Conservation (phyloP, 2,113 vertebrate species). For the Steatornis caripensis region DNA sequence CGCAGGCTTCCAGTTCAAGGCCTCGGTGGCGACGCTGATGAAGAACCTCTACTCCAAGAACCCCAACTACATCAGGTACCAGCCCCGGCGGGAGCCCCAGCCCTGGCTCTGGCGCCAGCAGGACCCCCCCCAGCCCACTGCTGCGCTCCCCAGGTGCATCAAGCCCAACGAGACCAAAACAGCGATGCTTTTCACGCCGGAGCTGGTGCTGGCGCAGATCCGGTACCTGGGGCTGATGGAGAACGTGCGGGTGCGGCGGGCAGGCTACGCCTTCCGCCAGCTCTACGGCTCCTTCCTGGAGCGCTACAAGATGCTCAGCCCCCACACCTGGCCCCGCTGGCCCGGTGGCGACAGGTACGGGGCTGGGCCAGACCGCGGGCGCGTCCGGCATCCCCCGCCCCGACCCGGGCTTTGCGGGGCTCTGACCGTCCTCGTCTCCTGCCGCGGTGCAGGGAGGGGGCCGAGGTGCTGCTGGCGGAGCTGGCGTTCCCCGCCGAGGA, state of each 20-base stretch:
- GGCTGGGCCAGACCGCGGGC: fast-evolving
- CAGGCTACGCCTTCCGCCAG: constrained; percentile 78
- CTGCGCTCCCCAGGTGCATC: constrained; percentile 68
- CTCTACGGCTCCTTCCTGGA: constrained; percentile 71
- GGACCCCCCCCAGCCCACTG: background rate
- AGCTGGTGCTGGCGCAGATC: constrained; percentile 65
- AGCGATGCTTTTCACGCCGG: constrained; percentile 49
- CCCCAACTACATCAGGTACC: constrained; percentile 82
- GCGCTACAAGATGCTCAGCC: constrained; percentile 75
- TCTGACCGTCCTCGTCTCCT: fast-evolving
- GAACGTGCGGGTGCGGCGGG: constrained; percentile 77
- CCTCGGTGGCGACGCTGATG: constrained; percentile 74
- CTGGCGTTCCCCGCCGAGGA: constrained; percentile 51
- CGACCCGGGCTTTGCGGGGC: fast-evolving
- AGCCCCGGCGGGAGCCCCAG: fast-evolving
- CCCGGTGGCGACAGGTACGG: constrained; percentile 49
- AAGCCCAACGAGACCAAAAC: constrained; percentile 77
- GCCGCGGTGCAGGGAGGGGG: constrained; percentile 23
- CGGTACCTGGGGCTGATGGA: constrained; percentile 80
- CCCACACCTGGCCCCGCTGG: constrained; percentile 75
- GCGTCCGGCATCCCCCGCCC: fast-evolving
- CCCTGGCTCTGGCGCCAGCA: fast-evolving
- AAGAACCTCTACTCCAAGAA: constrained; percentile 81
- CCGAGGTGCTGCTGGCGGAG: constrained; percentile 34
- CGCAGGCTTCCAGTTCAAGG: constrained; percentile 75